These are phyloP conservation scores for Scleropages formosus DNA, from an alignment of 2,797 vertebrate species.

Conservation along the genomic window DNA sequence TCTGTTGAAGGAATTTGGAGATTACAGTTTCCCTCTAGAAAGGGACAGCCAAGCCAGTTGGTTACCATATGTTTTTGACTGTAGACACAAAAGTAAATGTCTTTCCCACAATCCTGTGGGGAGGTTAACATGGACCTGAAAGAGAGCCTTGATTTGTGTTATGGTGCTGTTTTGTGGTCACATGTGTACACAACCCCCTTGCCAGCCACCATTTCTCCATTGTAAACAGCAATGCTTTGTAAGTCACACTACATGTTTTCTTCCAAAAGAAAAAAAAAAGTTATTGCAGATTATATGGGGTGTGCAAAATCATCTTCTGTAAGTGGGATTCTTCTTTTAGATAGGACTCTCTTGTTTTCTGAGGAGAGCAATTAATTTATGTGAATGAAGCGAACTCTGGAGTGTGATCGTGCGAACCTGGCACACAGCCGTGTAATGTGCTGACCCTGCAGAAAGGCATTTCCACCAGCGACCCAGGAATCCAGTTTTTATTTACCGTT, in stretches of 20 bases:
- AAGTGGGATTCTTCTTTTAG: conserved; percentile 13
- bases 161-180: too few species aligned
- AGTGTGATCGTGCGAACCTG: conserved; percentile 30
- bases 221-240: not conserved
- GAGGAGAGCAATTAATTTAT: conserved; percentile 21
- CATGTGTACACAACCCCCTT: not conserved
- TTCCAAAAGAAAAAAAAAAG: conserved; percentile 1
- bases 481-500: conserved; percentile 45
- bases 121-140: not conserved
- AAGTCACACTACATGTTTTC: not conserved
- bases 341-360: not conserved
- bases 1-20: not conserved
- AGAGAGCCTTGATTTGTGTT: not conserved
- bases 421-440: conserved; percentile 45
- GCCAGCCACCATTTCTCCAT: not conserved
- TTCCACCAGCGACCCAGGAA: conserved; percentile 16
- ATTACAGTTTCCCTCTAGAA: conserved; percentile 48
- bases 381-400: conserved; percentile 4
- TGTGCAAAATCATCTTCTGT: conserved; percentile 24
- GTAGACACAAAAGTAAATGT: conserved; percentile 38
- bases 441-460: conserved; percentile 14
- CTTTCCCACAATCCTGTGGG: conserved; percentile 30
- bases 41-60: conserved; percentile 32
- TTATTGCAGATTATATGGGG: not conserved
- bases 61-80: conserved; percentile 46